These are phyloP conservation scores for Acrossocheilus wenchowensis DNA, from an alignment of 2,797 vertebrate species.

Conservation along the genomic window DNA sequence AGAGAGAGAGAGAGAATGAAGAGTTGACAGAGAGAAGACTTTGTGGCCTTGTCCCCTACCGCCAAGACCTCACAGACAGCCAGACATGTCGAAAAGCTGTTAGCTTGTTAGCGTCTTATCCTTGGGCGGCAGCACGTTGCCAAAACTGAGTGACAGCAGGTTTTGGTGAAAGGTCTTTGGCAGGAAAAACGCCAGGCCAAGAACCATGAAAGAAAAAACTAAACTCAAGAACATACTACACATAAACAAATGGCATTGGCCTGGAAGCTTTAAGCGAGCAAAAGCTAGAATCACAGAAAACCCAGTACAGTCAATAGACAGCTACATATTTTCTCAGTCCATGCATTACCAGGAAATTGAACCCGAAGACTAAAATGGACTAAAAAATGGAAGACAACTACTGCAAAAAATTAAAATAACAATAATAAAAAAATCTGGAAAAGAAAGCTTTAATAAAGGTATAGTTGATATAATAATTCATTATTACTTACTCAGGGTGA, in stretches of 20 bases:
- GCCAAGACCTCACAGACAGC: conserved; percentile 42
- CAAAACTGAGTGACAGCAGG: conserved; percentile 45
- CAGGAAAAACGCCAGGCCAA: conserved; percentile 3
- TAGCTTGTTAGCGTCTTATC: conserved; percentile 49
- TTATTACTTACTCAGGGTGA: neutral
- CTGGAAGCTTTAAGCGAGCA: neutral
- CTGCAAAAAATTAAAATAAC: too few species aligned
- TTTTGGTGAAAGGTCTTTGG: conserved; percentile 40
- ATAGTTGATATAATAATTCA: neutral
- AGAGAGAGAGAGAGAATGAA: conserved; percentile 35
- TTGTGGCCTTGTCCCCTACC: conserved; percentile 33
- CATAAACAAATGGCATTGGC: conserved; percentile 35
- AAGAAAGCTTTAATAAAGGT: neutral
- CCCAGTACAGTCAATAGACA: neutral
- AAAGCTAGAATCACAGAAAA: neutral
- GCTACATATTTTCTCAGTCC: neutral
- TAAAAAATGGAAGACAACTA: neutral
- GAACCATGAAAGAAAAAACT: conserved; percentile 23
- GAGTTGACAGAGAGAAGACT: conserved; percentile 58
- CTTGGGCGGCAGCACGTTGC: conserved; percentile 5
- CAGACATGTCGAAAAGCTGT: conserved; percentile 40
- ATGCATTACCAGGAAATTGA: neutral
- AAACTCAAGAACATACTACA: conserved; percentile 16
- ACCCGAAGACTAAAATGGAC: neutral
- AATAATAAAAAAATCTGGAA: neutral